Conservation (phyloP, 2,888 invertebrate species). For the Phlogophora meticulosa region DNA sequence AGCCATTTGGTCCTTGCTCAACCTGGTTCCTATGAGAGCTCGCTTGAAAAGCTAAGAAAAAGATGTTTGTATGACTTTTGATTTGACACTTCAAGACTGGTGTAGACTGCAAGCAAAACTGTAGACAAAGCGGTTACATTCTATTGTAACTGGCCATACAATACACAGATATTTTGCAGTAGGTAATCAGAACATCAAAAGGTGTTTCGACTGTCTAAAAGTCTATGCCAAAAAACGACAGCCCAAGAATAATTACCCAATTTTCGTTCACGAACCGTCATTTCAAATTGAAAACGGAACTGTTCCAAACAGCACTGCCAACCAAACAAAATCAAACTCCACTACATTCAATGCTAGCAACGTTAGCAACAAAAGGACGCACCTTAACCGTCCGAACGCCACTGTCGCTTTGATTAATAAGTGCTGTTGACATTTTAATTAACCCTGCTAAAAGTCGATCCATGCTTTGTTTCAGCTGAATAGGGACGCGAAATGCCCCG, state of each 20-base stretch:
- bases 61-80: too few species aligned
- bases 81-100: too few species aligned
- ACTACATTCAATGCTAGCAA: constrained; percentile 40
- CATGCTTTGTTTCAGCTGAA: constrained; percentile 82
- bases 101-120: too few species aligned
- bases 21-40: not conserved
- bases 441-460: constrained; percentile 86
- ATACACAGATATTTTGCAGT: not conserved
- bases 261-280: constrained; percentile 1
- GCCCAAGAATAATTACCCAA: not conserved
- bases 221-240: not conserved
- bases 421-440: constrained; percentile 90
- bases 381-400: constrained; percentile 65
- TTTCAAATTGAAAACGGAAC: constrained; percentile 23
- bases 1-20: not conserved
- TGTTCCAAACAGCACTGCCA: constrained; percentile 15
- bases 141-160: not conserved
- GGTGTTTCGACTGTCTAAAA: too few species aligned
- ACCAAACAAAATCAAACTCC: constrained; percentile 32
- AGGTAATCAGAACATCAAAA: not conserved
- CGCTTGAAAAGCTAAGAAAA: not conserved
- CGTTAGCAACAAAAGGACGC: constrained; percentile 61
- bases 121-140: too few species aligned
- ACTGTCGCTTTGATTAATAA: constrained; percentile 86
- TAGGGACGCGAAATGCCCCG: constrained; percentile 77